Evolutionary conservation across 2,113 vertebrate genomes (phyloP), one percentile per base, ranked within the genome.

Genomic region (Tupaia tana): DNA sequence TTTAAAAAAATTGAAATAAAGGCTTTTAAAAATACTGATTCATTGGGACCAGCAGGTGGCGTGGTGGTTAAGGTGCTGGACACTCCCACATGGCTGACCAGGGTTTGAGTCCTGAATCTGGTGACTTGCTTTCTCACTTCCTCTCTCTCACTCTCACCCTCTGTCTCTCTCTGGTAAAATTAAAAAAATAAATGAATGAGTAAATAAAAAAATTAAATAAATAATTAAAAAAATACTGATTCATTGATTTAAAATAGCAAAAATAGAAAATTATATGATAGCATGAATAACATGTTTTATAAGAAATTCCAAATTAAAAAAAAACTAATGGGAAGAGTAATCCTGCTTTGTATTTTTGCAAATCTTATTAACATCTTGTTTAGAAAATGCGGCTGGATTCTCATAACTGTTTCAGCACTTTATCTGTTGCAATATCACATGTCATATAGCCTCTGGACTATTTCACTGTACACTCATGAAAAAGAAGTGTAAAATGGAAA

Each of bases 281-380:
- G n/a, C 3, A 66, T 58, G 81, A 94, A 91, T 25, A 43, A 22
- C 27, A 54, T 54, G 29, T 27, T 69, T 95, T 86, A 77, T 91
- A 43, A 79, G 43, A 52, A 64, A 91, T 54, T 85, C 27, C 85
- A 69, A 77, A 73, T 34, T 9, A 71, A 83, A 93, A 88, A 61
- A 63, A 29, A n/a, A n/a, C n/a, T 34, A 93, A 63, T 77, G 31
- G 24, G 31, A 78, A 16, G 10, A 66, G 18, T 77, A 5, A 56
- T 19, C 20, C 87, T 77, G 24, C 69, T 96, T 92, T 64, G 43
- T 16, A 78, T 64, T 34, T 77, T 95, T 61, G 29, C 43, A 82
- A 75, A 71, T 67, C 29, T 95, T 61, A 20, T 66, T 61, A 75
- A 10, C 74, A 34, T 58, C 59, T 93, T 16, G 10, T 61, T 89